A percentile compares a stretch with the other conserved stretches of the same genome.
Conservation (phyloP, 2,113 vertebrate genomes). For the Indicator maculatus region DNA sequence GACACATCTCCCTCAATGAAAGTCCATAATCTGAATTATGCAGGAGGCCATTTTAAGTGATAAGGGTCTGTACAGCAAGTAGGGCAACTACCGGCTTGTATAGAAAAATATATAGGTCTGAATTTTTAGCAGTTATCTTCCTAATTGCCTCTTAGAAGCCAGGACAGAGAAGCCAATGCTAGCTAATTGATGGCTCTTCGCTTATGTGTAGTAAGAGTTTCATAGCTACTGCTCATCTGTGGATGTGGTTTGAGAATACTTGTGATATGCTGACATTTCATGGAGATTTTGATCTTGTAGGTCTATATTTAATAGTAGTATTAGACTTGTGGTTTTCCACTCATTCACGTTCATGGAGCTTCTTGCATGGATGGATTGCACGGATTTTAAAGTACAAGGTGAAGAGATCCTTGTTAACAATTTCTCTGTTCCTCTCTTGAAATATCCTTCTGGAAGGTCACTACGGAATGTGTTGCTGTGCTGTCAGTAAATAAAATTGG, state of each 20-base stretch:
- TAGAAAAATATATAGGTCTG: background rate
- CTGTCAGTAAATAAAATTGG: background rate
- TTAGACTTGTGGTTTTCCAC: background rate
- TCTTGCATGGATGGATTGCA: background rate
- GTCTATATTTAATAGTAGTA: background rate
- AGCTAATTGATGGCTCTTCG: background rate
- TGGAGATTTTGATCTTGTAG: background rate
- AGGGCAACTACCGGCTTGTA: background rate
- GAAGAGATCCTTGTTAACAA: background rate
- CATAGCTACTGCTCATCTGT: background rate
- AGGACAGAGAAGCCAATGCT: background rate
- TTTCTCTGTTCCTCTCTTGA: background rate
- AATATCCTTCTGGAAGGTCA: background rate
- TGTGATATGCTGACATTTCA: background rate
- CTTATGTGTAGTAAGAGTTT: background rate
- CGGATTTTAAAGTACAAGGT: background rate
- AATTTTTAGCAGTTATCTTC: background rate
- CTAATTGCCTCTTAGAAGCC: background rate
- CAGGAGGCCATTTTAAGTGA: background rate
- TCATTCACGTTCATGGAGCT: background rate
- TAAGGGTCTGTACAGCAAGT: background rate
- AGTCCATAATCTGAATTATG: background rate
- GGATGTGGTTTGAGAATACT: background rate
- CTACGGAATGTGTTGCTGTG: rapidly evolving
- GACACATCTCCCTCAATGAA: background rate